These are phyloP conservation scores for Bubalus kerabau DNA, from an alignment of 2,113 vertebrate species.

Conservation along the genomic window DNA sequence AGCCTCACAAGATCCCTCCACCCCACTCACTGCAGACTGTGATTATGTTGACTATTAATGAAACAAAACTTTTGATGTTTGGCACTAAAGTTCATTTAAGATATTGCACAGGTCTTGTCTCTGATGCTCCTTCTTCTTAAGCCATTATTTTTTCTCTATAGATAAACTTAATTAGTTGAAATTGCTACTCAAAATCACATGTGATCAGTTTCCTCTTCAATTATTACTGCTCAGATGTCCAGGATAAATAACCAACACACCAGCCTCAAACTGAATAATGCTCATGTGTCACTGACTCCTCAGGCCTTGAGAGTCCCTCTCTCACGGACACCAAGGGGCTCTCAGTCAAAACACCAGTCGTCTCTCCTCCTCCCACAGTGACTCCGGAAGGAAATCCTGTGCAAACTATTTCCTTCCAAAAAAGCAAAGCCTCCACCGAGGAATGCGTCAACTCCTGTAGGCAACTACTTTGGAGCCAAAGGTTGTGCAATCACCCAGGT, in stretches of 20 bases:
- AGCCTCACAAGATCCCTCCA: background rate
- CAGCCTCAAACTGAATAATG: conserved; percentile 41
- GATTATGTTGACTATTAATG: conserved; percentile 24
- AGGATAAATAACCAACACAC: conserved; percentile 63
- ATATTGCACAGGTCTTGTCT: conserved; percentile 31
- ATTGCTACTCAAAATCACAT: conserved; percentile 63
- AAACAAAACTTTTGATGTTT: background rate
- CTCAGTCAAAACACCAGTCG: background rate
- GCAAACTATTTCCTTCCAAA: background rate
- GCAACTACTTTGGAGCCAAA: background rate
- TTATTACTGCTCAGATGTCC: conserved; percentile 67
- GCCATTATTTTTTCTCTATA: conserved; percentile 44
- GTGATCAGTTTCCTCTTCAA: conserved; percentile 62
- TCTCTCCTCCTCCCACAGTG: background rate
- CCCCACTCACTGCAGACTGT: background rate
- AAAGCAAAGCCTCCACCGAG: background rate
- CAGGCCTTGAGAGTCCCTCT: background rate
- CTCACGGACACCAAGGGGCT: background rate
- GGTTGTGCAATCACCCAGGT: background rate
- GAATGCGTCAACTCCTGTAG: background rate
- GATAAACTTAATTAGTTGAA: conserved; percentile 64
- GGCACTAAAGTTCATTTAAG: conserved; percentile 24
- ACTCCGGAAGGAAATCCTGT: background rate
- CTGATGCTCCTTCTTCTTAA: conserved; percentile 28
- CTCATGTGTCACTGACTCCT: background rate